These are phyloP conservation scores for Apteryx mantelli DNA, from an alignment of 2,113 vertebrate species.

Conservation along the genomic window DNA sequence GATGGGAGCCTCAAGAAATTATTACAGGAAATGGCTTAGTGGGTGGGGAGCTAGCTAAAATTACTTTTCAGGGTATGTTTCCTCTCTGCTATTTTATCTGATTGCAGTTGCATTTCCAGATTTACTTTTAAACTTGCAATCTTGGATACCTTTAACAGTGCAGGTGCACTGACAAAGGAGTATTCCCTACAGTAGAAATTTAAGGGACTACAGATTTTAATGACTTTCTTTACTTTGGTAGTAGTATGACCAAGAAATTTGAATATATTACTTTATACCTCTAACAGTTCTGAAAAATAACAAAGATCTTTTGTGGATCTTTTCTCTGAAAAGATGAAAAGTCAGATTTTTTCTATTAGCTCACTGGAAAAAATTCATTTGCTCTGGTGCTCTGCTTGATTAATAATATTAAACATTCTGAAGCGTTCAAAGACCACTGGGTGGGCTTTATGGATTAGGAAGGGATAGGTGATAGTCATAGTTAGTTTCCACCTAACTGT, in stretches of 20 bases:
- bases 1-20: background rate
- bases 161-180: background rate
- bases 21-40: background rate
- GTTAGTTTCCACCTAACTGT: background rate
- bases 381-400: background rate
- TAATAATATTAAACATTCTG: background rate
- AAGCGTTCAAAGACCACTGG: background rate
- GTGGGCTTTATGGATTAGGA: background rate
- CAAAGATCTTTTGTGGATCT: background rate
- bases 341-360: background rate
- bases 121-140: background rate
- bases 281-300: background rate
- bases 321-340: background rate
- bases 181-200: background rate
- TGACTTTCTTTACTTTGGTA: background rate
- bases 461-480: rapidly evolving
- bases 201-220: background rate
- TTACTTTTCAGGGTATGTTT: background rate
- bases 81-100: background rate
- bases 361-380: background rate
- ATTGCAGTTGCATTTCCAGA: background rate
- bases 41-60: background rate
- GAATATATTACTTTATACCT: background rate
- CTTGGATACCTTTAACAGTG: background rate
- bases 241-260: background rate